Conservation (phyloP, 2,797 vertebrate species). For the Tympanoctomys barrerae region DNA sequence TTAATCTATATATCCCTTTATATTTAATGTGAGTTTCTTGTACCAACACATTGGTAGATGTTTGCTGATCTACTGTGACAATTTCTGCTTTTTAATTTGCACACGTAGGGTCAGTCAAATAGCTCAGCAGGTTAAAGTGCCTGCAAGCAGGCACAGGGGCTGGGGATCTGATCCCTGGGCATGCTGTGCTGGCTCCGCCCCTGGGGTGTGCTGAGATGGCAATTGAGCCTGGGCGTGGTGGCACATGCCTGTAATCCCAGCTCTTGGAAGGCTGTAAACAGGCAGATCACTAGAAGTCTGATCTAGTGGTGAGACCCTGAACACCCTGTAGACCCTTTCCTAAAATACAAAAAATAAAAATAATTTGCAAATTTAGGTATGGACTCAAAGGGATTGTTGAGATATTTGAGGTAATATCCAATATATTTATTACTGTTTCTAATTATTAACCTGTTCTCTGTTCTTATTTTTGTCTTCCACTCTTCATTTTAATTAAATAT, state of each 20-base stretch:
- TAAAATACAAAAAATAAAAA: too few relatives aligned
- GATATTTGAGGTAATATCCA: neutral
- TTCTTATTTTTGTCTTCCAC: neutral
- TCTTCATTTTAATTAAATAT: neutral
- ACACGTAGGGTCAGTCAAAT: neutral
- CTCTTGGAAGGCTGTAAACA: too few relatives aligned
- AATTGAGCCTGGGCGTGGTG: too few relatives aligned
- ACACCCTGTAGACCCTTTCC: too few relatives aligned
- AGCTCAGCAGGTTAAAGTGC: too few relatives aligned
- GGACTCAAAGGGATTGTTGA: neutral
- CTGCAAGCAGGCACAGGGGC: too few relatives aligned
- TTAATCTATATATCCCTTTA: neutral
- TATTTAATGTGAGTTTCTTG: neutral
- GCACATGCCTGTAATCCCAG: too few relatives aligned
- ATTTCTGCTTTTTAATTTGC: neutral
- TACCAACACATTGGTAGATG: neutral
- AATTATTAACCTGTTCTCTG: neutral
- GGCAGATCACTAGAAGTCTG: too few relatives aligned
- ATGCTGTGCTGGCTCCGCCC: too few relatives aligned
- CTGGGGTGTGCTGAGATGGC: too few relatives aligned
- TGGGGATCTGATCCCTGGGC: too few relatives aligned
- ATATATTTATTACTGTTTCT: neutral
- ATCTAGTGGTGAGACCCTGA: too few relatives aligned
- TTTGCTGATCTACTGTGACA: neutral
- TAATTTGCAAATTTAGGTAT: neutral